A percentile compares a stretch with the other conserved stretches of the same genome.
Evolutionary conservation across 2,888 invertebrate genomes (phyloP).

Genomic region (Oegoconia quadripuncta): DNA sequence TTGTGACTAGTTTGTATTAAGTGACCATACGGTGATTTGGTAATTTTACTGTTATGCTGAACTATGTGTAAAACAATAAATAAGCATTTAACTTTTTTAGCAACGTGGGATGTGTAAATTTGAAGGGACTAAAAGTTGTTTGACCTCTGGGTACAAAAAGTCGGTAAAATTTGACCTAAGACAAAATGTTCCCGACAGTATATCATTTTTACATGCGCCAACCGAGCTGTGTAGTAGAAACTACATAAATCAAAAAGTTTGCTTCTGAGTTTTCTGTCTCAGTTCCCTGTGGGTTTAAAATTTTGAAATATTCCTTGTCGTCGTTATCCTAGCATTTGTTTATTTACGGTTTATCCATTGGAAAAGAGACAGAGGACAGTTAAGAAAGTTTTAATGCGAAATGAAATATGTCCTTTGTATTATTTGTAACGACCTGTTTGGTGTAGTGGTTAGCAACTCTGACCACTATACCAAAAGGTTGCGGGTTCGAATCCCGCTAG

Average conservation of each 20-base stretch:
- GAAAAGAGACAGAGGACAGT: conserved; percentile 1
- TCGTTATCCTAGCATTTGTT: conserved; percentile 2
- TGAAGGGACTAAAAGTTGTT: background rate
- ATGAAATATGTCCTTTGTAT: no score
- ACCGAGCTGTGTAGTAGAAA: conserved; percentile 32
- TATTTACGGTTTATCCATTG: no score
- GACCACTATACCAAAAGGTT: no score
- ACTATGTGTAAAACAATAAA: no score
- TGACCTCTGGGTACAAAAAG: background rate
- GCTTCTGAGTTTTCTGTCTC: conserved; percentile 49
- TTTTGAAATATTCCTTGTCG: conserved; percentile 32
- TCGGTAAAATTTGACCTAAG: conserved; percentile 26
- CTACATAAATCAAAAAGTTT: conserved; percentile 61
- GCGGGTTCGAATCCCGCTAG: no score
- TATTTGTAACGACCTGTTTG: no score
- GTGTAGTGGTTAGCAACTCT: no score
- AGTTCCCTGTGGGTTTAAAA: conserved; percentile 41
- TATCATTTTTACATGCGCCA: conserved; percentile 45
- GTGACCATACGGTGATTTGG: no score
- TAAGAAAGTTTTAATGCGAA: background rate
- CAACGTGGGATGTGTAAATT: background rate
- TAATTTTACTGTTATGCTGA: no score
- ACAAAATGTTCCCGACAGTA: conserved; percentile 43
- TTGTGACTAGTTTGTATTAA: no score
- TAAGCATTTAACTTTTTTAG: no score